Percentiles rank a stretch among this genome's conserved stretches.
Evolutionary conservation across 2,113 vertebrate species (phyloP).

Genomic region (Microtus montanus): DNA sequence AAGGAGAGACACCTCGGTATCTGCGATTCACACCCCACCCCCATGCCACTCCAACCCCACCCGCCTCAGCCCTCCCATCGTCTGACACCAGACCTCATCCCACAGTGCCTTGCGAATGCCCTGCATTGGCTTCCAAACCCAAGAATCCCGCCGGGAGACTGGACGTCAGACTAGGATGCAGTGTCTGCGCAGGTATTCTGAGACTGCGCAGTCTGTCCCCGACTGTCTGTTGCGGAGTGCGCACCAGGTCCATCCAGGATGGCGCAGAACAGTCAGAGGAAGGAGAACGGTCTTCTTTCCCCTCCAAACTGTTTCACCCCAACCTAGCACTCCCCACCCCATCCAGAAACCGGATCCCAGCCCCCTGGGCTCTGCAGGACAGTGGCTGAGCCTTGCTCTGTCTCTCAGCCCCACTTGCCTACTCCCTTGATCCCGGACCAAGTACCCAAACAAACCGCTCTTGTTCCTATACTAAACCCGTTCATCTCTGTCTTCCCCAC

Average conservation of each 20-base stretch:
- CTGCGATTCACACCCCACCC: background rate
- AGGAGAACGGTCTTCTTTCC: background rate
- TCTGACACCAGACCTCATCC: background rate
- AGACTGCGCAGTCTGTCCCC: constrained; percentile 36
- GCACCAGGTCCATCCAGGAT: background rate
- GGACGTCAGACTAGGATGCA: background rate
- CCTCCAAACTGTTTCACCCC: background rate
- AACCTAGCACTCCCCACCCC: background rate
- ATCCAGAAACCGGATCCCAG: background rate
- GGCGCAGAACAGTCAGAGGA: background rate
- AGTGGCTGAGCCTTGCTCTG: background rate
- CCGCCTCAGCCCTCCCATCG: background rate
- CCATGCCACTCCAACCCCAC: background rate
- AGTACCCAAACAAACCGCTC: background rate
- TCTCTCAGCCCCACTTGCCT: background rate
- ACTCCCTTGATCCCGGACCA: background rate
- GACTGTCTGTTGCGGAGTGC: background rate
- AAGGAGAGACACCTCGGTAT: background rate
- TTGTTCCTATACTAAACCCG: background rate
- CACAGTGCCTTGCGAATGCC: background rate
- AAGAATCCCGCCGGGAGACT: background rate
- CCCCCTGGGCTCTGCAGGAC: background rate
- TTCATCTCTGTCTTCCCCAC: background rate
- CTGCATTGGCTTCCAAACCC: background rate
- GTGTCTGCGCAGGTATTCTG: background rate